These are phyloP conservation scores for Petaurus breviceps DNA, from an alignment of 2,113 vertebrate genomes.

Conservation along the genomic window DNA sequence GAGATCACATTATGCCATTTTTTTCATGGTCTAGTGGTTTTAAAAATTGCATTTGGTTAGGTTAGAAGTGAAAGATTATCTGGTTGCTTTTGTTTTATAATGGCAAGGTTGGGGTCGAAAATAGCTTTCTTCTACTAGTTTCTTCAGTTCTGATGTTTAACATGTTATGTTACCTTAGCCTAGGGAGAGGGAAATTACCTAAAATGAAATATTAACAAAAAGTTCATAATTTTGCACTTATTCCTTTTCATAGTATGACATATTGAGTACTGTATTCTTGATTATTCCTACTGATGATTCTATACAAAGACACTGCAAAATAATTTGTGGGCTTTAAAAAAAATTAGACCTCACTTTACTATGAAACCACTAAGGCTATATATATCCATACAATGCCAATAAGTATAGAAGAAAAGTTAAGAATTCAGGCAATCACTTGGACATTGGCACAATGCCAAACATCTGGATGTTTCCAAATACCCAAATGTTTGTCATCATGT, in stretches of 20 bases:
- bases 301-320: not conserved
- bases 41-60: constrained; percentile 28
- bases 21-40: not conserved
- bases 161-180: not conserved
- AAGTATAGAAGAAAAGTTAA: not conserved
- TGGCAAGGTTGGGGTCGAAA: not conserved
- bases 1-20: not conserved
- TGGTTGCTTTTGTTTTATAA: not conserved
- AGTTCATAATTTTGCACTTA: not conserved
- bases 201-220: not conserved
- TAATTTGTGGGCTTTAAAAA: not conserved
- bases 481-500: not conserved
- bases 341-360: not conserved
- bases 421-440: not conserved
- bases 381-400: not conserved
- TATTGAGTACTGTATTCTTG: not conserved
- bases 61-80: not conserved
- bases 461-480: constrained; percentile 4
- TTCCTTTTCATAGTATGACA: not conserved
- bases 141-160: not conserved
- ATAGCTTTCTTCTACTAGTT: not conserved
- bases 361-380: not conserved
- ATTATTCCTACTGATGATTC: not conserved
- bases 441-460: not conserved
- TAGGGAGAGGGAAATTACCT: not conserved